Base-by-base conservation (phyloP, 2,797 vertebrate species). In the Taenioides sp. region DNA sequence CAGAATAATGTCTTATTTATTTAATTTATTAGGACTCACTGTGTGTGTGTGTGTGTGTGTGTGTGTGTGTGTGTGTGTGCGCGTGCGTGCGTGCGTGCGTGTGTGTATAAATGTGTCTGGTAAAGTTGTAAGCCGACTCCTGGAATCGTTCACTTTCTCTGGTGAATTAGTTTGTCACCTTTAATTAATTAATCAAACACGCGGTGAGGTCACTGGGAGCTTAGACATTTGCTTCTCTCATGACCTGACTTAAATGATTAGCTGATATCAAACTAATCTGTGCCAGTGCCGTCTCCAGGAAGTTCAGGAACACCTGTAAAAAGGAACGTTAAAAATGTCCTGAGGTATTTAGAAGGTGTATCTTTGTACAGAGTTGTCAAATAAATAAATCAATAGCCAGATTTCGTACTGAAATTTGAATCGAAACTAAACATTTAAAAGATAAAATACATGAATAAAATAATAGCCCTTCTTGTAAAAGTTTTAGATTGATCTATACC, bases 141-240 rank as follows among this genome's bases (percentile, higher is more conserved):
- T 28, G 2, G 75, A 81, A 76, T 70, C 28, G 43, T 37, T 59
- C 74, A 37, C 71, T 81, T 77, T 77, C 61, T 80, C 50, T 1
- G 0, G 11, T 63, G 73, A 80, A 80, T 47, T 71, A 63, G 27
- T 77, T 73, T 76, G 77, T 83, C 79, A 31, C 18, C 23, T 65
- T 76, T 61, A 67, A 87, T 89, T 61, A 67, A 87, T 89, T 71
- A 80, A 81, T 81, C 70, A 69, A 69, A 72, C n/a, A 22, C 63
- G 17, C 27, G 18, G 47, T 55, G 63, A 34, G 18, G 20, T 22
- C 20, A 2, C 62, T 5, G 83, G 78, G 65, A 81, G 83, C 78
- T 87, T 84, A 83, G 73, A 79, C 81, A 63, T 65, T 84, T 77
- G 77, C 31, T 70, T 75, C 65, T 61, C 71, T 7, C 3, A 0